Base-by-base conservation (phyloP, 2,888 invertebrate genomes). In the Glyphotaelius pellucidus region DNA sequence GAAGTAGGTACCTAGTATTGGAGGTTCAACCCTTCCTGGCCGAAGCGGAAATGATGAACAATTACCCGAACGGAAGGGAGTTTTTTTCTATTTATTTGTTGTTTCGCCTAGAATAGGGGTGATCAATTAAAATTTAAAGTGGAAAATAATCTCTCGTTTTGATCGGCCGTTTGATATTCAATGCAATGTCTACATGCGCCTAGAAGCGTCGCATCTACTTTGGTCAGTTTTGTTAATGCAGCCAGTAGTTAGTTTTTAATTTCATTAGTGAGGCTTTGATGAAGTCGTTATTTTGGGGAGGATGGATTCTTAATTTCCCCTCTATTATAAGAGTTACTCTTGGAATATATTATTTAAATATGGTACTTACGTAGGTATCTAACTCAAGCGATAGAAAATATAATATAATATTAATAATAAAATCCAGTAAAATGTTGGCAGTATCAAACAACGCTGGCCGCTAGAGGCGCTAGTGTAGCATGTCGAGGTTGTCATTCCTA, bases 21-120 rank as follows among this genome's bases (percentile, higher is more conserved):
- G 9, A 25, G 25, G 80, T 91, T 89, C 84, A 92, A 92, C 92
- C 92, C 92, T 92, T 92, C 86, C 84, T 80, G 85, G 30, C 31
- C 9, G 14, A 92, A 90, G 79, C 92, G 92, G 92, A 92, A 92
- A 92, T 90, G 90, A 92, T 89, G 47, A 83, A 90, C 92, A 92
- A 92, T 92, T 92, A 92, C 90, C 92, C 90, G 83, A 88, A 67
- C 88, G 87, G 87, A 87, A 83, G 84, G 80, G 86, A 35, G 32
- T 67, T 84, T 92, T 90, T 92, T 92, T 81, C 90, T 86, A 90
- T 90, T 47, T 92, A 87, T 87, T 90, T 30, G 87, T 87, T 67
- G 42, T 86, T 90, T n/a, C 67, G 67, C 67, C 79, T 89, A 89
- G 35, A 79, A 35, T 32, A 52, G 35, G 80, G 79, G 80, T 81